Base-by-base conservation (phyloP, 2,888 invertebrate species). In the Nyleta sp. region DNA sequence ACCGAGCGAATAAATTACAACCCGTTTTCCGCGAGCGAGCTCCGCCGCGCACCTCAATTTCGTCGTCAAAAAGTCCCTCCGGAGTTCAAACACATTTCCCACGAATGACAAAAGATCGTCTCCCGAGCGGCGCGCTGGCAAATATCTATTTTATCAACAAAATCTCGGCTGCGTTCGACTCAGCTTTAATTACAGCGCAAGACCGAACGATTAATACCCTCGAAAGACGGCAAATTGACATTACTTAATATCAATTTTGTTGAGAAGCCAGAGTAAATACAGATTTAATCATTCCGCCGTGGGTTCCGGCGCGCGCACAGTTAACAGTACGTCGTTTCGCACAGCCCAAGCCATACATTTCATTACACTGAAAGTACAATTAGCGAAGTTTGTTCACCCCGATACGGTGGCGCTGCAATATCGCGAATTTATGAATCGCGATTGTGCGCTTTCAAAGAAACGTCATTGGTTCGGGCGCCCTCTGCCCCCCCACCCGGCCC, bases 161-260 rank as follows among this genome's bases (percentile, higher is more conserved):
- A 55, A 68, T 68, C 48, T 48, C 38, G 15, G n/a, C 67, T 20
- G 48, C 22, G 31, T 42, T 59, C 59, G 44, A 44, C 59, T 64
- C 15, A 24, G 42, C 52, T 74, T 59, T 67, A 74, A 74, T 67
- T 74, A 67, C 74, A 28, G 22, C 35, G 42, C 24, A 38, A 52
- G 50, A 50, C 59, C 62, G 48, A 48, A 11, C 68, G 46, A 68
- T 60, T 75, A 60, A 68, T 75, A 55, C 55, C 62, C 55, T 53
- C 46, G 74, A 67, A 68, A 53, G 67, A 68, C 74, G 60, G 75
- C 75, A 76, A 76, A 76, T 76, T 70, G 70, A 76, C 70, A 76
- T 76, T 76, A 55, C 70, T 76, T 64, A 59, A 76, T 76, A 70
- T 57, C 64, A 70, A 76, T 72, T 77, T 72, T 55, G 71, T 72